A percentile compares a stretch with the other conserved stretches of the same genome.
Conservation (phyloP, 1,140 invertebrate genomes). For the Odontomachus brunneus region DNA sequence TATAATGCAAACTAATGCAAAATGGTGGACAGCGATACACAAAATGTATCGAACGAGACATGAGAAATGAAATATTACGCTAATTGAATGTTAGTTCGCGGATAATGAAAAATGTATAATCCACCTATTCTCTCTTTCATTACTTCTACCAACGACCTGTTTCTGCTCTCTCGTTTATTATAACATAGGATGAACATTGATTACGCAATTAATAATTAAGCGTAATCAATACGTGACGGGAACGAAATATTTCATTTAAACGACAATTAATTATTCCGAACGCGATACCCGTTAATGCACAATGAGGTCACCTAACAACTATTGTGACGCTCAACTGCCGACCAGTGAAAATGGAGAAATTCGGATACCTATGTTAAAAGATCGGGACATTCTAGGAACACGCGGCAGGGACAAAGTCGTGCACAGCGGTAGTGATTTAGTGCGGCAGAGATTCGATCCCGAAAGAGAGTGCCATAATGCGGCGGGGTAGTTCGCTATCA, state of each 20-base stretch:
- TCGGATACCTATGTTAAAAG: constrained; percentile 20
- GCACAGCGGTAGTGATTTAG: constrained; percentile 59
- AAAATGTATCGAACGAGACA: no score
- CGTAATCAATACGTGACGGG: constrained; percentile 2
- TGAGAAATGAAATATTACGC: no score
- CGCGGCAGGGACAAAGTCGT: constrained; percentile 12
- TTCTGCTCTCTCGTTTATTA: not conserved
- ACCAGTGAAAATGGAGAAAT: constrained; percentile 46
- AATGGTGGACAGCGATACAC: no score
- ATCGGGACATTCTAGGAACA: not conserved
- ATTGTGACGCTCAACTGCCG: not conserved
- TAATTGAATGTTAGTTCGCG: no score
- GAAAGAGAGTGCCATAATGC: constrained; percentile 27
- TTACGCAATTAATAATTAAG: not conserved
- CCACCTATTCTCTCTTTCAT: no score
- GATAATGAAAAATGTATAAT: no score
- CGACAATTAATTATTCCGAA: not conserved
- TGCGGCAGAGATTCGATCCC: constrained; percentile 41
- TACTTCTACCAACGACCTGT: no score
- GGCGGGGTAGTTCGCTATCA: constrained; percentile 11
- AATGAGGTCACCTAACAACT: not conserved
- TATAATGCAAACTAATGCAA: no score
- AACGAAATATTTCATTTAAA: constrained; percentile 1
- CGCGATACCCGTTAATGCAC: not conserved
- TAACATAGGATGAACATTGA: not conserved